Evolutionary conservation across 2,888 invertebrate species (phyloP).

Genomic region (Lycocerus yunnanus): DNA sequence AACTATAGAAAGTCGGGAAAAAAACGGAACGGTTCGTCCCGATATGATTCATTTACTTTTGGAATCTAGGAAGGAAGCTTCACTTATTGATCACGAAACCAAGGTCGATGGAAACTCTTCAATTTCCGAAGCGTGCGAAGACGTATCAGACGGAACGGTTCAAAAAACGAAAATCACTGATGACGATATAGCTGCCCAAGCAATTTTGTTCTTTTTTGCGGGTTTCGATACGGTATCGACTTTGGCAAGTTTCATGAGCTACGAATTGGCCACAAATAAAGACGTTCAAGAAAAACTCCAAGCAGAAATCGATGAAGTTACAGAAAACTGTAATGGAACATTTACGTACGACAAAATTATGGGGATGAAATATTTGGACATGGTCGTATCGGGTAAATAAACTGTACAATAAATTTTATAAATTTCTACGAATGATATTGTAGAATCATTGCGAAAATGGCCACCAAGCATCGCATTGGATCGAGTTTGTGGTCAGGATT

Average conservation of each 20-base stretch:
- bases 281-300: conserved; percentile 1
- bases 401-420: neutral
- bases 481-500: conserved; percentile 55
- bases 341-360: neutral
- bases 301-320: neutral
- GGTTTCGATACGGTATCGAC: conserved; percentile 1
- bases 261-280: neutral
- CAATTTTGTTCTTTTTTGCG: neutral
- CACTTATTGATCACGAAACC: neutral
- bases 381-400: conserved; percentile 52
- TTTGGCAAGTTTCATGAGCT: neutral
- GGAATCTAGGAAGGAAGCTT: conserved; percentile 19
- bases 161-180: neutral
- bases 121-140: neutral
- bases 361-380: conserved; percentile 56
- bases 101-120: neutral
- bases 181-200: conserved; percentile 7
- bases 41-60: conserved; percentile 22
- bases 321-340: neutral
- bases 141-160: neutral
- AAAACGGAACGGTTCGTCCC: conserved; percentile 5
- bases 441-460: conserved; percentile 48
- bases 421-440: conserved; percentile 16
- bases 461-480: conserved; percentile 53
- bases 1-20: conserved; percentile 22